Evolutionary conservation across 1,140 invertebrate genomes (phyloP), one percentile per base, ranked within the genome.

Genomic region (Artemia franciscana): DNA sequence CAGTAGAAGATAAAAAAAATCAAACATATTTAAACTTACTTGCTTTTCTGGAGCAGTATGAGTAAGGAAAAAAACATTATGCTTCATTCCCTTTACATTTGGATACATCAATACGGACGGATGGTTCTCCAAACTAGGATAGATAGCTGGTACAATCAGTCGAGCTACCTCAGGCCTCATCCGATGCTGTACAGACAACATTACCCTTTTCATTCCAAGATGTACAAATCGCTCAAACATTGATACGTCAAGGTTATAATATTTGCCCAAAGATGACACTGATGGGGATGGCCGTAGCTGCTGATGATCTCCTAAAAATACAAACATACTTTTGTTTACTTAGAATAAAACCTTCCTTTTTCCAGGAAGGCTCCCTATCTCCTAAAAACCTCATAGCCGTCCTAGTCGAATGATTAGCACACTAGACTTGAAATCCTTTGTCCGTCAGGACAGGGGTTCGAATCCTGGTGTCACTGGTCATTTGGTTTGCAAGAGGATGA

Each of bases 261-360:
- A 18, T 12, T 26, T 66, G 7, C 63, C 67, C 7, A 71, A 59
- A 25, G 59, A 28, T 57, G 64, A 66, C 4, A 65, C 67, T 21
- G 65, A 61, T 5, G 67, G 58, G 26, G 61, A 68, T 2, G 70
- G 70, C 58, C 68, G 68, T 23, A 71, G 62, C 62, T 71, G 70
- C 57, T 69, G 60, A 57, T 69, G 68, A 58, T 67, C 66, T 3
- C 66, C 66, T 62, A 80, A 77, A 5, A 78, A 66, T 51, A 51
- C 12, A 18, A 51, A 2, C 63, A n/a, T n/a, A n/a, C n/a, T n/a
- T n/a, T n/a, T n/a, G n/a, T n/a, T n/a, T n/a, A n/a, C n/a, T n/a
- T n/a, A n/a, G n/a, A n/a, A n/a, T n/a, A n/a, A n/a, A n/a, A n/a
- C n/a, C n/a, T n/a, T n/a, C n/a, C n/a, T n/a, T n/a, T n/a, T n/a